A percentile compares a stretch with the other conserved stretches of the same genome.
phyloP scores from a whole-genome alignment of 30 jellyfish, hydroid and myxozoan species.

The Turritopsis dohrnii region DNA sequence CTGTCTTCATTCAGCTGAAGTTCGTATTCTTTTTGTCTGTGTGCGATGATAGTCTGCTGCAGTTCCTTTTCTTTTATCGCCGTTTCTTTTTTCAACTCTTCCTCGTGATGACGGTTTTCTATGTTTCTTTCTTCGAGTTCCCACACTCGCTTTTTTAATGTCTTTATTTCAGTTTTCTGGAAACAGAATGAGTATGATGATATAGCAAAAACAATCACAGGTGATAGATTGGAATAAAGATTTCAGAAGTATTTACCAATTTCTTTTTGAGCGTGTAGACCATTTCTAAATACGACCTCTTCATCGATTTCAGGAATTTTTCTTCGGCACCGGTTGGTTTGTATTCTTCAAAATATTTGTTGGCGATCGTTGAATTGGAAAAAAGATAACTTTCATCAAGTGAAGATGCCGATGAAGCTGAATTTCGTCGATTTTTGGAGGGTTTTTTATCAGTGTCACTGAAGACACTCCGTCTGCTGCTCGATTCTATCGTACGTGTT shows the following conservation, averaged over 20 bases:
- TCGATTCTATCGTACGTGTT: not conserved
- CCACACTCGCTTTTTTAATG: not conserved
- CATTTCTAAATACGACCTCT: not conserved
- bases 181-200: constrained; percentile 1
- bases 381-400: not conserved
- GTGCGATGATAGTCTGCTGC: not conserved
- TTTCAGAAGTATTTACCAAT: not conserved
- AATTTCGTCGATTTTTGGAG: not conserved
- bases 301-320: constrained; percentile 1
- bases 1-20: not conserved
- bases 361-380: not conserved
- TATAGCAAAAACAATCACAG: not conserved
- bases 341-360: not conserved
- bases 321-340: not conserved
- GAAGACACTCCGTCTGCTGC: constrained; percentile 17
- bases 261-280: not conserved
- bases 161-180: constrained; percentile 18
- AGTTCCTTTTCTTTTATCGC: not conserved
- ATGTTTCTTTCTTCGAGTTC: not conserved
- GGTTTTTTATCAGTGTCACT: constrained; percentile 14
- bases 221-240: not conserved
- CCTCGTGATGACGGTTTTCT: not conserved
- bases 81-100: not conserved
- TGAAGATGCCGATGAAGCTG: not conserved
- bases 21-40: not conserved